Conservation (phyloP, 2,888 invertebrate species). For the Dolomedes plantarius region DNA sequence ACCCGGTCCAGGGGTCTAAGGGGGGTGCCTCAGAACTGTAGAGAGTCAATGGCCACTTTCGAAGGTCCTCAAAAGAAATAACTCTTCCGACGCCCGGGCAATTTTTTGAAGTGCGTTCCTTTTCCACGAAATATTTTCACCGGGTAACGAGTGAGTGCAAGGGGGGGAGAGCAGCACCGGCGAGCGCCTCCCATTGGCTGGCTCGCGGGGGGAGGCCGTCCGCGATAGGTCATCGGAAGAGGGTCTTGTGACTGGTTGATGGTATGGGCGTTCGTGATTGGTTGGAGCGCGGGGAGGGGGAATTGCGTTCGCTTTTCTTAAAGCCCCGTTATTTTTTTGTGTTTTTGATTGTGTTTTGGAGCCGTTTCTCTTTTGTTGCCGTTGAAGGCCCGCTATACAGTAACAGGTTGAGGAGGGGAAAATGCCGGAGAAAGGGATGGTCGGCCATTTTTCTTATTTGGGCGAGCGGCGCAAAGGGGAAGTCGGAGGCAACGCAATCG, state of each 20-base stretch:
- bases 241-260: conserved; percentile 67
- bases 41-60: neutral
- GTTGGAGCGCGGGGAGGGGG: conserved; percentile 15
- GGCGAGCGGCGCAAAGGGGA: neutral
- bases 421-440: neutral
- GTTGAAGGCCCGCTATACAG: conserved; percentile 15
- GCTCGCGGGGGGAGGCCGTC: conserved; percentile 46
- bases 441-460: conserved; percentile 26
- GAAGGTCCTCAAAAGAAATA: neutral
- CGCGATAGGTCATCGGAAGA: conserved; percentile 67
- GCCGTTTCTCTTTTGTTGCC: neutral
- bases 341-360: conserved; percentile 9
- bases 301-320: conserved; percentile 39
- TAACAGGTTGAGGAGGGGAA: conserved; percentile 62
- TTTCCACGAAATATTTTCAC: neutral
- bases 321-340: conserved; percentile 54
- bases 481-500: neutral
- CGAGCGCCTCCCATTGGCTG: conserved; percentile 40
- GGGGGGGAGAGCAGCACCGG: conserved; percentile 15
- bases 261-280: conserved; percentile 60
- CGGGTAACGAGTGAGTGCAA: conserved; percentile 18
- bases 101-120: conserved; percentile 59
- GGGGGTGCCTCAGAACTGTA: neutral
- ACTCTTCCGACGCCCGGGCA: neutral
- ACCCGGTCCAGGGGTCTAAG: conserved; percentile 28